Percentiles rank a stretch among this genome's conserved stretches.
Conservation (phyloP, 2,888 invertebrate species). For the Nemotelus nigrinus region DNA sequence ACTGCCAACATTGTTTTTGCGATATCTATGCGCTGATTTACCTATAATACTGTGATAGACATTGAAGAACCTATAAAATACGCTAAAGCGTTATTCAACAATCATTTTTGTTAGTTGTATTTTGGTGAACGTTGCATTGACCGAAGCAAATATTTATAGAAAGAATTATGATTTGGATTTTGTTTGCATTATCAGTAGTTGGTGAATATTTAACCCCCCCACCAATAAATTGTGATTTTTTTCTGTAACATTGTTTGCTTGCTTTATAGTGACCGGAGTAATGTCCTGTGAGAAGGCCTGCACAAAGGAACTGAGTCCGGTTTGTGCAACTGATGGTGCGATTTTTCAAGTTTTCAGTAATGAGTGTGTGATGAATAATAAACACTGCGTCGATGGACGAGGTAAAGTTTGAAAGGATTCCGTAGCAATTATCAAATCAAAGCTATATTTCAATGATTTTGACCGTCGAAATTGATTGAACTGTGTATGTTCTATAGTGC, state of each 20-base stretch:
- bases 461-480: background rate
- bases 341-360: slow-evolving; percentile 31
- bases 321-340: slow-evolving; percentile 36
- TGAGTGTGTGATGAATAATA: slow-evolving; percentile 29
- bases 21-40: too few relatives aligned
- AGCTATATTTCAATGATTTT: background rate
- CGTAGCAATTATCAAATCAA: background rate
- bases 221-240: background rate
- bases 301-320: slow-evolving; percentile 27
- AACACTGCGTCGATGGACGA: slow-evolving; percentile 35
- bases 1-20: too few relatives aligned
- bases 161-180: background rate
- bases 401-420: slow-evolving; percentile 6
- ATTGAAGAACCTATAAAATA: too few relatives aligned
- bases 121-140: too few relatives aligned
- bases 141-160: too few relatives aligned
- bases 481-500: background rate
- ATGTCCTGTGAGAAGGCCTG: slow-evolving; percentile 19
- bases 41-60: too few relatives aligned
- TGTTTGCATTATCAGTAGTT: background rate
- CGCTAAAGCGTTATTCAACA: too few relatives aligned
- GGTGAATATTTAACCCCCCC: background rate
- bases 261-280: slow-evolving; percentile 3
- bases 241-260: background rate
- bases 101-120: too few relatives aligned